phyloP scores from a whole-genome alignment of 2,797 vertebrate genomes.

The Furcifer pardalis region DNA sequence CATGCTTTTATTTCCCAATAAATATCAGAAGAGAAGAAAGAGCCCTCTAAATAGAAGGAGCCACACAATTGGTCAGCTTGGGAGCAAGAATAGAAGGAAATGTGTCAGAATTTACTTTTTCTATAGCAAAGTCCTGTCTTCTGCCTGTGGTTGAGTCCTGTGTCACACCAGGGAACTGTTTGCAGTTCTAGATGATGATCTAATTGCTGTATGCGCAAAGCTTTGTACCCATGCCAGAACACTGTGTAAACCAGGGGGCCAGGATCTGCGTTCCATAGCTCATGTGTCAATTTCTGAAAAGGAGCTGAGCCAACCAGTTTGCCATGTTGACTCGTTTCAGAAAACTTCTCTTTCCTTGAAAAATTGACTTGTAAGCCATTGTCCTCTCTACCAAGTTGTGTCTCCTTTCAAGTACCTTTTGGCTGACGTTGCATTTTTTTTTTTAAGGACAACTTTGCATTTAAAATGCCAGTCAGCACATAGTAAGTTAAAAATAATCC shows the following conservation, averaged over 20 bases:
- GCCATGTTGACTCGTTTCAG: fast-evolving
- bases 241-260: background rate
- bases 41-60: background rate
- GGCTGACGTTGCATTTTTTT: background rate
- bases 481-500: slow-evolving; percentile 2
- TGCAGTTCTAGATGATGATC: fast-evolving
- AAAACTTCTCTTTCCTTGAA: background rate
- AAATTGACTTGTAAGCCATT: background rate
- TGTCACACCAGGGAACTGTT: background rate
- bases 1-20: background rate
- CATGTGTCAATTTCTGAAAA: slow-evolving; percentile 40
- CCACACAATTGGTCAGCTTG: background rate
- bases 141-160: background rate
- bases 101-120: background rate
- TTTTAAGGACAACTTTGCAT: background rate
- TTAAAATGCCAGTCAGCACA: background rate
- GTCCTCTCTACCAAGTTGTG: background rate
- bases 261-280: slow-evolving; percentile 7
- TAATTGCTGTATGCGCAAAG: background rate
- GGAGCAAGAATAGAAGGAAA: background rate
- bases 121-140: background rate
- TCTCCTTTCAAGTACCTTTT: background rate
- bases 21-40: background rate
- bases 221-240: background rate
- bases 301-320: slow-evolving; percentile 16